Conservation (phyloP, 2,888 invertebrate species). For the Tetheella fluctuosa region DNA sequence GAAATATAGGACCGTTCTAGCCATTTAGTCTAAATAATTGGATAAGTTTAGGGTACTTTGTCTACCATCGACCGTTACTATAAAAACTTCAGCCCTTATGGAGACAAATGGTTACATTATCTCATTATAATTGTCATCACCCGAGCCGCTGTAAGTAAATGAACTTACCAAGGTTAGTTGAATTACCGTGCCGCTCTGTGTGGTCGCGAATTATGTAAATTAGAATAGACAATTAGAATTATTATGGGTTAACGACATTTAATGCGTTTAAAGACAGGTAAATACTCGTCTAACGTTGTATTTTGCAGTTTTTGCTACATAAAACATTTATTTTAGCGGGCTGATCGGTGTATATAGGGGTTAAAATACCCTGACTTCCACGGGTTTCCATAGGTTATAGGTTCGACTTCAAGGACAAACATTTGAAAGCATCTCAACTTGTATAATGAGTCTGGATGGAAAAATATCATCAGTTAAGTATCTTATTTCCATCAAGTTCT, state of each 20-base stretch:
- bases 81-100: slow-evolving; percentile 31
- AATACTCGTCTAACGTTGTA: background rate
- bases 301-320: background rate
- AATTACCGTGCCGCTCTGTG: slow-evolving; percentile 49
- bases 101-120: slow-evolving; percentile 42
- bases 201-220: slow-evolving; percentile 55
- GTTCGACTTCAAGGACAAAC: too few species aligned
- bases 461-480: too few species aligned
- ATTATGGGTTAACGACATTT: slow-evolving; percentile 46
- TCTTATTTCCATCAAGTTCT: too few species aligned
- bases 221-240: slow-evolving; percentile 57
- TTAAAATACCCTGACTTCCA: too few species aligned
- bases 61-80: slow-evolving; percentile 19
- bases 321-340: background rate
- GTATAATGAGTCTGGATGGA: too few species aligned
- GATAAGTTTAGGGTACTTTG: slow-evolving; percentile 30
- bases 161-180: slow-evolving; percentile 61
- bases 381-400: too few species aligned
- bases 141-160: slow-evolving; percentile 45
- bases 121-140: slow-evolving; percentile 42
- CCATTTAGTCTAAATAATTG: slow-evolving; percentile 32
- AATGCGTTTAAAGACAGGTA: slow-evolving; percentile 16
- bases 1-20: background rate
- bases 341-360: too few species aligned
- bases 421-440: too few species aligned